Percentiles rank a stretch among this genome's conserved stretches.
phyloP scores from a whole-genome alignment of 2,113 vertebrate genomes.

The Urocynchramus pylzowi region DNA sequence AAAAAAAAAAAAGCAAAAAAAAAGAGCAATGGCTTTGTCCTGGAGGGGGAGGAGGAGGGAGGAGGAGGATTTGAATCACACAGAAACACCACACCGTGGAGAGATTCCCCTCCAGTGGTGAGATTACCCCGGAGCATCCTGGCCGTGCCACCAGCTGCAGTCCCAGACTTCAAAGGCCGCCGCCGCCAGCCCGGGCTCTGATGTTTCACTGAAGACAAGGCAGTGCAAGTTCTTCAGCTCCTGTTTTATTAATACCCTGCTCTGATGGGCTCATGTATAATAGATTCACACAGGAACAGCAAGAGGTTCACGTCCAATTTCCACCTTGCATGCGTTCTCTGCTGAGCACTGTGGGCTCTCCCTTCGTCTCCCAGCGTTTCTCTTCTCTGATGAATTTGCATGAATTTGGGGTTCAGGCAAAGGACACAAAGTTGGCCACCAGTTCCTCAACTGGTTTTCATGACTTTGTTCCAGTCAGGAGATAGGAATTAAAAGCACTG shows the following conservation, averaged over 20 bases:
- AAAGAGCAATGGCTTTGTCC: not conserved
- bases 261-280: conserved; percentile 68
- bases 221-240: conserved; percentile 57
- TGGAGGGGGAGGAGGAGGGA: not conserved
- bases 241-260: conserved; percentile 76
- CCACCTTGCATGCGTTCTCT: not conserved
- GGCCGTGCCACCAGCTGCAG: not conserved
- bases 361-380: not conserved
- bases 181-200: conserved; percentile 16
- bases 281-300: conserved; percentile 62
- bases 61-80: not conserved
- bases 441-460: not conserved
- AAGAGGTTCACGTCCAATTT: conserved; percentile 34
- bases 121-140: not conserved
- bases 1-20: not conserved
- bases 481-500: not conserved
- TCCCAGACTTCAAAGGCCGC: not conserved
- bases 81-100: rapidly evolving
- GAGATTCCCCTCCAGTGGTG: not conserved
- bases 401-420: not conserved
- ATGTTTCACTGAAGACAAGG: conserved; percentile 7
- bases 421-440: not conserved
- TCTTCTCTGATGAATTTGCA: not conserved
- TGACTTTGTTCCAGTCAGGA: not conserved
- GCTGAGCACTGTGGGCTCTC: not conserved